Base-by-base conservation (phyloP, 2,113 vertebrate genomes). In the Piprites chloris region DNA sequence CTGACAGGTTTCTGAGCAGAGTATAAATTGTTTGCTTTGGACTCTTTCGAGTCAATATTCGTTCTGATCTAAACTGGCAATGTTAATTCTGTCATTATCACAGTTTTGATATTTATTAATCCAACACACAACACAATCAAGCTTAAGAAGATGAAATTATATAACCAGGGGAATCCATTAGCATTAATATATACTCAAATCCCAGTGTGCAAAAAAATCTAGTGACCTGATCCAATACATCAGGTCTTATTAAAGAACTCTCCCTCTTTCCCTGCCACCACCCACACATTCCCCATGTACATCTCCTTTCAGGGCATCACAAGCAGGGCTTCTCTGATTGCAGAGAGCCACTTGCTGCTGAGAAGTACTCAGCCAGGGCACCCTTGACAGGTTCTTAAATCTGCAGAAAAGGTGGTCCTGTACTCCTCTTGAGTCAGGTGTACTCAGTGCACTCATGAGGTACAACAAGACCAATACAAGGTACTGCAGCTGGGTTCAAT, bases 21-120 rank as follows among this genome's bases (percentile, higher is more conserved):
- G 32, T 35, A 81, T 78, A 92, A 77, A 96, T 84, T 83, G 42
- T 88, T 95, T 95, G n/a, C 53, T 91, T 93, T 89, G 68, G 91
- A 84, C 24, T 27, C 39, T 88, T 93, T 75, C 72, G 74, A 52
- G 61, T 61, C 23, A 68, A 86, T 67, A 93, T 63, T 81, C 4
- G 78, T 68, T 75, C 37, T 88, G 39, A 65, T 35, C 39, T 65
- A 75, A 90, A 90, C 9, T 86, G 65, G 16, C 55, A 71, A 33
- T 16, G 22, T 46, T 86, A 81, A 56, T 93, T 80, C 68, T 94
- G 65, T 72, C 56, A 39, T 86, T 78, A 84, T 20, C 47, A 52
- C 11, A 71, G 27, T 24, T 93, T 66, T 74, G n/a, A 32, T 93
- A 90, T 81, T 88, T 72, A 75, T 67, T 95, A 85, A 53, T 71